phyloP scores from a whole-genome alignment of 1,140 invertebrate species.

The Nylanderia fulva region DNA sequence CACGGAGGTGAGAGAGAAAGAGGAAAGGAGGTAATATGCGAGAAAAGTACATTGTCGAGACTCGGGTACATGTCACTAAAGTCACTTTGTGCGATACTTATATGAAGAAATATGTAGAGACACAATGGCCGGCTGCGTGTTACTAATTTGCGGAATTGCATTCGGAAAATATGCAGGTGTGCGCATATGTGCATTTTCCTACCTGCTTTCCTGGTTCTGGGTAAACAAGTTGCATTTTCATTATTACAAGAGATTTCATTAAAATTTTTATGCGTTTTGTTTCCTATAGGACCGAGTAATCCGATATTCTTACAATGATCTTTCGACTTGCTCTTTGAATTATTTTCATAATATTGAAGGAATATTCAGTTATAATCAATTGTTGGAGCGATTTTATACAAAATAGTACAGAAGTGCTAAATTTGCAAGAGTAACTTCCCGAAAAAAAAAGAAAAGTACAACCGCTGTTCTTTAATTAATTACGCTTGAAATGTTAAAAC shows the following conservation, averaged over 20 bases:
- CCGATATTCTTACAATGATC: background rate
- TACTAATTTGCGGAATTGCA: conserved; percentile 23
- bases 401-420: background rate
- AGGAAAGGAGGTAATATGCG: background rate
- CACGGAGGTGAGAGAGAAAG: background rate
- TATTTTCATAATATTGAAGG: background rate
- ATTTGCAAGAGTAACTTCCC: background rate
- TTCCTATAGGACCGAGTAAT: background rate
- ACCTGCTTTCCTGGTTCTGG: background rate
- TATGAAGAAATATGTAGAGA: conserved; percentile 18
- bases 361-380: background rate
- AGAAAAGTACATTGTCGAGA: conserved; percentile 3
- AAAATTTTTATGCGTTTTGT: background rate
- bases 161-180: conserved; percentile 4
- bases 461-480: background rate
- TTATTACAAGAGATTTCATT: background rate
- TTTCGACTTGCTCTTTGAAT: background rate
- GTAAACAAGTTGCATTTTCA: background rate
- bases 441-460: background rate
- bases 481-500: conserved; percentile 20
- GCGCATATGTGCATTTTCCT: background rate
- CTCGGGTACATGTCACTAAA: background rate
- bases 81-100: background rate
- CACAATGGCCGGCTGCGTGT: conserved; percentile 26
- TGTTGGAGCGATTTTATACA: background rate